Base-by-base conservation (phyloP, 1,140 invertebrate species). In the Sarcophaga bullata region DNA sequence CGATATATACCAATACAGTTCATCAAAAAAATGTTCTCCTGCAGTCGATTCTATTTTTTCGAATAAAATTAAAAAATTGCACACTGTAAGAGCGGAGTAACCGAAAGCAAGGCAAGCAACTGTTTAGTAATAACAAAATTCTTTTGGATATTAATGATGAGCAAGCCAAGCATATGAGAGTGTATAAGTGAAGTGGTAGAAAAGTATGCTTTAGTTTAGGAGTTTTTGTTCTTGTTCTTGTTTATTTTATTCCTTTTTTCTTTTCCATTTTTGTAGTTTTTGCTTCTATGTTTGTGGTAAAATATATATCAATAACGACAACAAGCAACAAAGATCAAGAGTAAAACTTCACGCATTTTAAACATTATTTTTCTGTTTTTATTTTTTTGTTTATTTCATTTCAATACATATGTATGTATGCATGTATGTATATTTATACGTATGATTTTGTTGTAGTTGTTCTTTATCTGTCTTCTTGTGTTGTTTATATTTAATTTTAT, bases 401-500 rank as follows among this genome's bases (percentile, higher is more conserved):
- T 19, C 17, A 10, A 17, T 8, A 68, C 62, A 17, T 10, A 19
- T 17, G 17, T 10, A 25, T 19, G 19, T 73, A 19, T 73, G 68
- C 37, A 46, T 9, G 25, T 11, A 7, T 25, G 62, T 72, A 46
- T 46, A 25, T 68, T 68, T n/a, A 10, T 78, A 17, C 50, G 15
- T 52, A 13, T 78, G 48, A 19, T 68, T 68, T 19, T 68, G 17
- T 68, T 68, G 62, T 68, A n/a, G n/a, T 25, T 82, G 48, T 82
- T 75, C 19, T 80, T 62, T 80, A 76, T 76, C 54, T 72, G 25
- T 73, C 48, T 73, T 54, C 9, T 80, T 78, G 11, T 73, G 15
- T 10, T 68, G 7, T n/a, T 82, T 25, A 76, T 46, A 82, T 82
- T 82, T 78, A 50, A 78, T 78, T 78, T 78, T 50, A 78, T 78